Base-by-base conservation (phyloP, 2,113 vertebrate species). In the Hypomesus transpacificus region DNA sequence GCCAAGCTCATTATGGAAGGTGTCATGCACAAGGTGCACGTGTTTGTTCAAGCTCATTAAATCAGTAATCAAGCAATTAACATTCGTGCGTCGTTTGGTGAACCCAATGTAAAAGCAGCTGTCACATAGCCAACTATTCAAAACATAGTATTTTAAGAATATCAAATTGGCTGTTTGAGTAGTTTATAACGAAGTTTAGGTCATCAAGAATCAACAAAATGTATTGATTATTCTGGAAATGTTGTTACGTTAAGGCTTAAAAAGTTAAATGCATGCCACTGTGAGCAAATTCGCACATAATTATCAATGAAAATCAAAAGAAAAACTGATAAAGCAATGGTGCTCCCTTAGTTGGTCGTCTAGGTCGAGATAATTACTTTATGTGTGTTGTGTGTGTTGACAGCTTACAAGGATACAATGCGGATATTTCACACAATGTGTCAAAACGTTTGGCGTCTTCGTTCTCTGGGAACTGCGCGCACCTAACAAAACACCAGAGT, bases 401-500 rank as follows among this genome's bases (percentile, higher is more conserved):
- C 90, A 87, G 84, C 85, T 81, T 67, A 75, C 80, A 85, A 76
- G 80, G 84, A 87, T 88, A 91, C 88, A 91, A 90, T 86, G 84
- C 80, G 82, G 87, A 86, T 91, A 86, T 87, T 90, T 92, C 90
- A 87, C 90, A 90, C 91, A 91, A 87, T 87, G 91, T 93, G 93
- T 89, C 89, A 90, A 89, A 95, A 87, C 90, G 91, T 94, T 93
- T 93, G 92, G 87, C 81, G 85, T n/a, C 70, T 83, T 34, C 76
- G 79, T 69, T 77, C 78, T 89, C 90, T 91, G 93, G 90, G 91
- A 94, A 91, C 89, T 0, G 34, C 3, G 86, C 80, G 88, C 96
- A 96, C 93, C 95, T 96, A 95, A 95, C 92, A 93, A 95, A 97
- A 98, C 95, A 97, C 81, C 57, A 39, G 85, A 86, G 86, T 92